Evolutionary conservation across 1,140 invertebrate species (phyloP), one percentile per base, ranked within the genome.

Genomic region (Cherax destructor): DNA sequence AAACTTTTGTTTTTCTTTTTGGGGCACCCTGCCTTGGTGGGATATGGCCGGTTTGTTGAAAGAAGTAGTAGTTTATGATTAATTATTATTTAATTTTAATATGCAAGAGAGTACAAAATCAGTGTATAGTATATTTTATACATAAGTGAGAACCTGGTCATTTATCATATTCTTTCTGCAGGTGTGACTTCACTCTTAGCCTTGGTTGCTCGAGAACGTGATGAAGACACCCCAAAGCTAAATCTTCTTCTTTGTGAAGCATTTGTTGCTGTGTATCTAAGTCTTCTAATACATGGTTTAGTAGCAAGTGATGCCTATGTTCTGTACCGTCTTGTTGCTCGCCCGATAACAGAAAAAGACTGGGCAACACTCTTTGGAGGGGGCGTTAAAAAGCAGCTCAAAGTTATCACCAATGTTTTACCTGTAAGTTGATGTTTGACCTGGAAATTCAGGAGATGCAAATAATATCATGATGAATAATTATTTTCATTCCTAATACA

Each of bases 341-440:
- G 99, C 94, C 96, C 96, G 65, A 97, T 99, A 90, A 96, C 97
- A 89, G 96, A 96, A 56, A 95, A 96, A 59, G 97, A 97, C 0
- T 99, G 99, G 97, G 96, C 97, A 0, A 95, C 96, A 13, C 95
- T 99, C 72, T 99, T 99, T 94, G 99, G 99, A 56, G 99, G 99
- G 30, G 99, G 99, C 50, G 97, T 98, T 7, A 98, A 99, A 93
- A 97, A 98, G 93, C 94, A 99, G 80, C 95, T 99, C 0, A 96
- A 97, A 83, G 97, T 98, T 81, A 97, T 97, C 41, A 92, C 93
- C n/a, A 91, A 83, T 86, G 90, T 91, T 13, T 59, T 91, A n/a
- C 90, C 84, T 11, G 90, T 91, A 59, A 86, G 85, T 91, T 74
- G 69, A 21, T 30, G 9, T 24, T 10, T 21, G n/a, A 30, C 69